These are phyloP conservation scores for Protodeltote pygarga DNA, from an alignment of 2,888 invertebrate genomes.

Conservation along the genomic window DNA sequence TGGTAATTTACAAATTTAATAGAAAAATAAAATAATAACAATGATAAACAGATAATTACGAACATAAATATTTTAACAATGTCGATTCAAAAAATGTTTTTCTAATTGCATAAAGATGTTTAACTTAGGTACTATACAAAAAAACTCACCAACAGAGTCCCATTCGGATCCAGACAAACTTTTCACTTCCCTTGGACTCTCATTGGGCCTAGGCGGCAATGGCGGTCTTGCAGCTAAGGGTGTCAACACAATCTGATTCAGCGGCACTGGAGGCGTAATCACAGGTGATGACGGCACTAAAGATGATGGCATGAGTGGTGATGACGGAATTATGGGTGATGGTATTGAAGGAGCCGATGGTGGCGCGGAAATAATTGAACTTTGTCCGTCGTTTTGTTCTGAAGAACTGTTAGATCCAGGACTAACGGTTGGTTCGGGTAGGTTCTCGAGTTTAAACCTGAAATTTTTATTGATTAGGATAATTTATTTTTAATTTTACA, in stretches of 20 bases:
- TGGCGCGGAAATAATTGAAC: conserved; percentile 76
- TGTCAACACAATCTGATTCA: conserved; percentile 62
- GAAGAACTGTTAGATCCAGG: conserved; percentile 84
- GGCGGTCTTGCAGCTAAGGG: conserved; percentile 72
- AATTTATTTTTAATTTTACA: no score
- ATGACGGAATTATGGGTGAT: conserved; percentile 52
- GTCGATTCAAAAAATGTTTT: no score
- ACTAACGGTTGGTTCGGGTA: conserved; percentile 78
- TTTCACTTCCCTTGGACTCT: conserved; percentile 72
- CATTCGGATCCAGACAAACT: conserved; percentile 66
- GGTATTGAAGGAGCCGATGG: conserved; percentile 50
- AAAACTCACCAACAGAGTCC: conserved; percentile 69
- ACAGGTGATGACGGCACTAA: conserved; percentile 26
- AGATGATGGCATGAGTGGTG: conserved; percentile 35
- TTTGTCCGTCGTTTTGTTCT: conserved; percentile 79
- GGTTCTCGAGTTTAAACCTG: conserved; percentile 77
- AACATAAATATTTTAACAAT: no score
- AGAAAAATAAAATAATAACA: no score
- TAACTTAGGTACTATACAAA: background rate
- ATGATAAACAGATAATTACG: no score
- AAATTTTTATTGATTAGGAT: no score
- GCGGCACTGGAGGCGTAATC: conserved; percentile 11
- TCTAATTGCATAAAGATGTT: no score
- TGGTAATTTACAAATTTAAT: no score
- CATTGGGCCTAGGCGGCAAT: conserved; percentile 68